Base-by-base conservation (phyloP, 2,797 vertebrate species). In the Pangasius mekongensis region DNA sequence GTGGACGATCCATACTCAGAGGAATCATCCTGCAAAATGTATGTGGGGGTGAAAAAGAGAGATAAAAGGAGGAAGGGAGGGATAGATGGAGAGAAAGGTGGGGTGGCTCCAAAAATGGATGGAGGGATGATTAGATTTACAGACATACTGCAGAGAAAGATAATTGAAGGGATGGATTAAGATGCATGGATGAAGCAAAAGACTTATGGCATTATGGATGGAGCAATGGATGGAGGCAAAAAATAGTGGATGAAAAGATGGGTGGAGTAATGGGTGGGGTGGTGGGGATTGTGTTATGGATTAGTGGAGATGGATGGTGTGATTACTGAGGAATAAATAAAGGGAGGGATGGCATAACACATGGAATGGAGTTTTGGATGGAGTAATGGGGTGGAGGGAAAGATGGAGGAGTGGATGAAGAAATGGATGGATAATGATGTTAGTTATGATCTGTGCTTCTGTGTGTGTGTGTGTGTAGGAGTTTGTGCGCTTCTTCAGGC, bases 21-120 rank as follows among this genome's bases (percentile, higher is more conserved):
- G 98, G 98, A 22, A 87, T 99, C 90, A 73, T 96, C 39, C 95
- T 99, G 89, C 97, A 98, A 90, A 93, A 95, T 0, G 98, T 99
- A 93, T 95, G 96, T 20, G 6, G 52, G 54, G 78, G 47, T 22
- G 30, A 20, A 18, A 20, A 18, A 36, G 8, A 13, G 20, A 13
- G 8, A 16, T 43, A 80, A 16, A 27, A n/a, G 3, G 27, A 33
- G 8, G 16, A 60, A 18, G 24, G 71, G 22, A 5, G 22, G 36
- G 20, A n/a, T 3, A n/a, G 16, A 82, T 8, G 76, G 11, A 84
- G 8, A 27, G 16, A 80, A 3, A 20, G 62, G 1, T 20, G 16
- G 8, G 16, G 43, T 30, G 74, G n/a, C n/a, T n/a, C 22, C 16
- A 64, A 20, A 6, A 71, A 56, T 69, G 49, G 39, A 76, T 58